Conservation (phyloP, 2,797 vertebrate genomes). For the Trichosurus vulpecula region DNA sequence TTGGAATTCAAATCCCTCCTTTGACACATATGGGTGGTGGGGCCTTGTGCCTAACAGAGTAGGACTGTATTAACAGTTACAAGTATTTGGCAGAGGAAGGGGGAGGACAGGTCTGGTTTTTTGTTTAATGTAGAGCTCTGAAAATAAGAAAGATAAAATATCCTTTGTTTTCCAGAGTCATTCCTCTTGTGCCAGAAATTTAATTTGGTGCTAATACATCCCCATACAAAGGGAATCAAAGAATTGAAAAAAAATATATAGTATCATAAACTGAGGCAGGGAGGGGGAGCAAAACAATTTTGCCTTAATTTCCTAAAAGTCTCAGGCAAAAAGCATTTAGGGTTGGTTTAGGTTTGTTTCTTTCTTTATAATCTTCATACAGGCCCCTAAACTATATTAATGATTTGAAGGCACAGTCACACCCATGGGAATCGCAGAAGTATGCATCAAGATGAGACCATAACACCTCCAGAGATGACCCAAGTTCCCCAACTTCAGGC, state of each 20-base stretch:
- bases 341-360: background rate
- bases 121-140: background rate
- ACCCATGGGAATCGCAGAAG: background rate
- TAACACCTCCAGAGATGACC: background rate
- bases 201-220: background rate
- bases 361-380: background rate
- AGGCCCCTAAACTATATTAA: background rate
- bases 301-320: background rate
- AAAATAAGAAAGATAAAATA: background rate
- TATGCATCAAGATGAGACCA: background rate
- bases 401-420: background rate
- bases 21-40: background rate
- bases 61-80: background rate
- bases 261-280: background rate
- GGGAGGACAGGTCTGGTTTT: background rate
- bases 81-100: background rate
- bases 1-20: background rate
- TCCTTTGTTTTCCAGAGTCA: background rate
- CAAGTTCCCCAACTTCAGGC: background rate
- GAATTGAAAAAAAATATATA: background rate
- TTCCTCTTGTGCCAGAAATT: background rate
- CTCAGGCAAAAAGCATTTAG: background rate
- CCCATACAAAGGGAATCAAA: background rate
- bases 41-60: background rate
- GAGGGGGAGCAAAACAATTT: background rate